Conservation (phyloP, 1,140 invertebrate genomes). For the Yoshiicerus persimilis region DNA sequence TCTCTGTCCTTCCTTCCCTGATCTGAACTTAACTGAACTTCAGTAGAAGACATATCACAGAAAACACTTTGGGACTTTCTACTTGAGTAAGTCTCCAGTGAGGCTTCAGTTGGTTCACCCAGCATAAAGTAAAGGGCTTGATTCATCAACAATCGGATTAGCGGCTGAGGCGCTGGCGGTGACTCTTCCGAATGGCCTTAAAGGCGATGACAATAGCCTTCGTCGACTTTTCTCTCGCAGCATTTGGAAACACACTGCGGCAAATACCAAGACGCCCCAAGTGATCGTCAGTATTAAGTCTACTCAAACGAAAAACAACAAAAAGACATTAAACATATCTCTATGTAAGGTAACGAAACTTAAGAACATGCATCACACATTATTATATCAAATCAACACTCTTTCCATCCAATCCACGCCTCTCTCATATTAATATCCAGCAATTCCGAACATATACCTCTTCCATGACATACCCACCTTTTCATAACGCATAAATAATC, state of each 20-base stretch:
- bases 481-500: too few species aligned
- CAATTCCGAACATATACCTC: too few species aligned
- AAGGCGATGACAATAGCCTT: not conserved
- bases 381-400: slow-evolving; percentile 23
- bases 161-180: not conserved
- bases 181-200: not conserved
- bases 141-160: slow-evolving; percentile 17
- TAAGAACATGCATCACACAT: not conserved
- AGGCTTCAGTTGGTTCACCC: slow-evolving; percentile 5
- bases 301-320: slow-evolving; percentile 52
- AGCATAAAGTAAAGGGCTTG: slow-evolving; percentile 7
- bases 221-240: slow-evolving; percentile 53
- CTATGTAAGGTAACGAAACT: not conserved
- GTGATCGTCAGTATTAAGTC: slow-evolving; percentile 60
- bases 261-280: slow-evolving; percentile 59
- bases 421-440: too few species aligned
- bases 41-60: not conserved
- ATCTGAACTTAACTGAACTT: not conserved
- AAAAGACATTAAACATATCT: not conserved
- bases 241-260: slow-evolving; percentile 59
- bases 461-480: too few species aligned
- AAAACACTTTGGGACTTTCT: slow-evolving; percentile 17
- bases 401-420: too few species aligned
- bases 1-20: not conserved
- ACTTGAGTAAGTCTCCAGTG: not conserved